These are phyloP conservation scores for Morpho achilles DNA, from an alignment of 2,888 invertebrate genomes.

Conservation along the genomic window DNA sequence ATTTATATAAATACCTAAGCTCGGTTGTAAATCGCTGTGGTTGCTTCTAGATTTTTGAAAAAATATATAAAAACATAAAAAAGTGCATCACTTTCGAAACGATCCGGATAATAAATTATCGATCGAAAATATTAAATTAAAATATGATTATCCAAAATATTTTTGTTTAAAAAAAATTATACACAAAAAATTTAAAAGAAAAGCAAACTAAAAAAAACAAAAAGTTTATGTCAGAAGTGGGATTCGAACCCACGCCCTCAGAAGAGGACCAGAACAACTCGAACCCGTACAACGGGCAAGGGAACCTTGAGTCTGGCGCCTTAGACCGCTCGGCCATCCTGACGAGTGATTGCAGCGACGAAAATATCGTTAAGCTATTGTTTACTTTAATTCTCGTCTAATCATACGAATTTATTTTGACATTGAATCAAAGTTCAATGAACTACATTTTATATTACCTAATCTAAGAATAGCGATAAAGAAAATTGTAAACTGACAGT, in stretches of 20 bases:
- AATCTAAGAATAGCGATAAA: too few species aligned
- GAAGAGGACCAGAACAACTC: slow-evolving; percentile 82
- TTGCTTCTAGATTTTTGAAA: too few species aligned
- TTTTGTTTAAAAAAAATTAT: not conserved
- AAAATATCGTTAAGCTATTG: slow-evolving; percentile 19
- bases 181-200: slow-evolving; percentile 8
- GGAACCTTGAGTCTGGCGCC: not conserved
- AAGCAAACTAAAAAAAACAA: slow-evolving; percentile 34
- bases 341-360: slow-evolving; percentile 54
- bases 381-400: not conserved
- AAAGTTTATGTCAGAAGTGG: slow-evolving; percentile 60
- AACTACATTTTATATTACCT: not conserved
- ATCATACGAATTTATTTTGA: not conserved
- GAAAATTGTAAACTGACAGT: too few species aligned
- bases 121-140: not conserved
- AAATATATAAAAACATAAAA: too few species aligned
- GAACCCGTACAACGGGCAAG: slow-evolving; percentile 82
- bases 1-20: too few species aligned
- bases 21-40: too few species aligned
- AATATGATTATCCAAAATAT: not conserved
- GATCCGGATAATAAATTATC: too few species aligned
- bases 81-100: too few species aligned
- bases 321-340: slow-evolving; percentile 74
- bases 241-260: too few species aligned
- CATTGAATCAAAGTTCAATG: not conserved